Conservation (phyloP, 2,113 vertebrate species). For the Danionella cerebrum region DNA sequence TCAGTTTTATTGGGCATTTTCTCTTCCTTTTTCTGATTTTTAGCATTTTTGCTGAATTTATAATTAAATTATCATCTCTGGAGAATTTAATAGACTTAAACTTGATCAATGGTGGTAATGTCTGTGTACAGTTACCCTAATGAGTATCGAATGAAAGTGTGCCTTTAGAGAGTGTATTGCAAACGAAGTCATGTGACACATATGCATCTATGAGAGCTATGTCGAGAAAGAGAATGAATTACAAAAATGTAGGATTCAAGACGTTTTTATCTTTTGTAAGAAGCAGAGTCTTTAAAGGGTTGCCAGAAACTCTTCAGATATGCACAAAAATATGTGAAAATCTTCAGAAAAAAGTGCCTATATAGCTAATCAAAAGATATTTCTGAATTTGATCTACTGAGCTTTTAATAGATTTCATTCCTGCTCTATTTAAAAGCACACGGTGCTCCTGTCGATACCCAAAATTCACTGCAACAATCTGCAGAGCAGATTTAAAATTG, state of each 20-base stretch:
- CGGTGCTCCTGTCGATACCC: slow-evolving; percentile 67
- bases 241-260: slow-evolving; percentile 4
- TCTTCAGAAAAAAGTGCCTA: slow-evolving; percentile 55
- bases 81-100: too few relatives aligned
- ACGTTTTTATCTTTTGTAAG: slow-evolving; percentile 22
- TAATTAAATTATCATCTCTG: too few relatives aligned
- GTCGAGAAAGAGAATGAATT: too few relatives aligned
- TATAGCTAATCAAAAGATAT: slow-evolving; percentile 58
- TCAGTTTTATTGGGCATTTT: too few relatives aligned
- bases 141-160: too few relatives aligned
- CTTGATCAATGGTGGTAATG: too few relatives aligned
- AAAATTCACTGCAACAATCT: slow-evolving; percentile 69
- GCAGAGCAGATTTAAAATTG: slow-evolving; percentile 69
- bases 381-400: slow-evolving; percentile 66
- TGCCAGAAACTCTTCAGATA: slow-evolving; percentile 54
- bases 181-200: too few relatives aligned
- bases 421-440: slow-evolving; percentile 62
- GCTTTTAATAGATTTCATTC: slow-evolving; percentile 68
- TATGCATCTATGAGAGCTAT: too few relatives aligned
- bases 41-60: too few relatives aligned
- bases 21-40: too few relatives aligned
- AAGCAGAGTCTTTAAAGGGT: slow-evolving; percentile 56
- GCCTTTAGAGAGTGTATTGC: too few relatives aligned
- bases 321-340: slow-evolving; percentile 43
- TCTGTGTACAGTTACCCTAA: too few relatives aligned